phyloP scores from a whole-genome alignment of 2,888 invertebrate species.

The Yponomeuta plumbellus region DNA sequence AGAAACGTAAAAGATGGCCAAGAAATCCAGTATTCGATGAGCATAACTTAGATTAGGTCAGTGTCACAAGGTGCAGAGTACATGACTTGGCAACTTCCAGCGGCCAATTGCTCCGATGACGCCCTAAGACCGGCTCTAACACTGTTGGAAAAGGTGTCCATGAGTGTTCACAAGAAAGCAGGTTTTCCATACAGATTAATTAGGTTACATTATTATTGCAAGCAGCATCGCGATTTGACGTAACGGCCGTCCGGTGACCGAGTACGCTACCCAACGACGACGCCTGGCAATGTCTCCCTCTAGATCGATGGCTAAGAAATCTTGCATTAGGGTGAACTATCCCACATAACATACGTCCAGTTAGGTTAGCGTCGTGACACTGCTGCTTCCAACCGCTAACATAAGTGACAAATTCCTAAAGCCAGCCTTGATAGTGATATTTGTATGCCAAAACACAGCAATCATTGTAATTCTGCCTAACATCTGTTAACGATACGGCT shows the following conservation, averaged over 20 bases:
- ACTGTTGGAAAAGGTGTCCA: too few species aligned
- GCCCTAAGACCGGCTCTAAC: constrained; percentile 94
- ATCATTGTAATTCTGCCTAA: too few species aligned
- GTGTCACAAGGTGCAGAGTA: too few species aligned
- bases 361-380: constrained; percentile 78
- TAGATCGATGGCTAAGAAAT: constrained; percentile 98
- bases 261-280: constrained; percentile 62
- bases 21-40: constrained; percentile 92
- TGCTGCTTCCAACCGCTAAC: constrained; percentile 94
- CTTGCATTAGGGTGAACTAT: constrained; percentile 84
- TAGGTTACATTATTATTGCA: too few species aligned
- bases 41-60: constrained; percentile 24
- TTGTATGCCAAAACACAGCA: too few species aligned
- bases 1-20: constrained; percentile 98
- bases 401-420: constrained; percentile 96
- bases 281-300: constrained; percentile 98
- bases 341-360: neutral
- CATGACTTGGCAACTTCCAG: constrained; percentile 93
- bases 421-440: constrained; percentile 80
- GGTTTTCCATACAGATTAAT: too few species aligned
- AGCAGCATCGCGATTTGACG: too few species aligned
- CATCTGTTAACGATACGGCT: too few species aligned
- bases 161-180: too few species aligned
- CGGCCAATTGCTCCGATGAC: constrained; percentile 97
- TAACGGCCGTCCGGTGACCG: too few species aligned